Evolutionary conservation across 2,888 invertebrate genomes (phyloP).

Genomic region (Holacanthella duospinosa): DNA sequence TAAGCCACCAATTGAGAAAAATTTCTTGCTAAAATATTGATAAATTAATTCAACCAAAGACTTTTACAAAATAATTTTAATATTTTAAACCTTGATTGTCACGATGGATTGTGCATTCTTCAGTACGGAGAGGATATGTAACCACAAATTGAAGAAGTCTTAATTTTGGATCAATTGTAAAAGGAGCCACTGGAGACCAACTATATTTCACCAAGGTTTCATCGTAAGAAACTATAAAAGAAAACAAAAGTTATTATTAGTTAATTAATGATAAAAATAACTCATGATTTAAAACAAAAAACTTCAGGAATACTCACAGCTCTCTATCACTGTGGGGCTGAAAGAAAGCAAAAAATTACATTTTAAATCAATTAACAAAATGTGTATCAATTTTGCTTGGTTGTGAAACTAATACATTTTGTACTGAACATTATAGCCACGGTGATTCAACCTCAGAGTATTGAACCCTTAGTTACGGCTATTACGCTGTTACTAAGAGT

Average conservation of each 20-base stretch:
- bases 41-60: no score
- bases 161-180: conserved; percentile 66
- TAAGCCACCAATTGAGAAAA: conserved; percentile 66
- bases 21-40: conserved; percentile 52
- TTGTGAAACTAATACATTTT: no score
- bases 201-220: conserved; percentile 62
- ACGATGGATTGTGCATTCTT: conserved; percentile 7
- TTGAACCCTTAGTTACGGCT: no score
- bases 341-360: background rate
- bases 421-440: no score
- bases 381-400: no score
- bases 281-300: no score
- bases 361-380: no score
- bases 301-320: conserved; percentile 67
- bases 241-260: background rate
- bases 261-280: conserved; percentile 1
- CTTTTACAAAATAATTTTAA: background rate
- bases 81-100: background rate
- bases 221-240: conserved; percentile 59
- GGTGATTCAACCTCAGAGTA: no score
- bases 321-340: conserved; percentile 68
- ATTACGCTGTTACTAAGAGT: no score
- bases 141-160: conserved; percentile 70
- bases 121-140: conserved; percentile 54
- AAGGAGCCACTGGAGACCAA: conserved; percentile 57